Conservation (phyloP, 1,140 invertebrate species). For the Drosophila mojavensis region DNA sequence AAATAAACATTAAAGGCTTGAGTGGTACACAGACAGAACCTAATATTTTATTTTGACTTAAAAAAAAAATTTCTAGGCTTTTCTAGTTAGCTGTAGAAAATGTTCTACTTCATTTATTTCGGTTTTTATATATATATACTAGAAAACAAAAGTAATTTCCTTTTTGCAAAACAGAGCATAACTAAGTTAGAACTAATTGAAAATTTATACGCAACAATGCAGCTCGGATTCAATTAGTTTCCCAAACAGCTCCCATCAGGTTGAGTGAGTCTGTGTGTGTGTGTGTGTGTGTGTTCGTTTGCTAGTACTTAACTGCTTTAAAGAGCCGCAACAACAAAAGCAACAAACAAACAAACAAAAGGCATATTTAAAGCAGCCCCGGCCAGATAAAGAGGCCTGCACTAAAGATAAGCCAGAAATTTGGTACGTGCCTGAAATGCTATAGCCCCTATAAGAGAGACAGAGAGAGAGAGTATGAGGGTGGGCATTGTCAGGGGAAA, state of each 20-base stretch:
- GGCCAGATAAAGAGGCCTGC: conserved; percentile 7
- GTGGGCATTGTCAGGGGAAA: neutral
- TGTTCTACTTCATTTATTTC: too few species aligned
- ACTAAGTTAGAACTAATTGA: conserved; percentile 2
- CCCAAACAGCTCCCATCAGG: neutral
- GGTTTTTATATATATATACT: too few species aligned
- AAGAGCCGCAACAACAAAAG: conserved; percentile 32
- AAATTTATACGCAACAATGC: conserved; percentile 4
- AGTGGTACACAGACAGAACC: too few species aligned
- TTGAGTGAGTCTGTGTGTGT: neutral
- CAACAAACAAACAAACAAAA: conserved; percentile 15
- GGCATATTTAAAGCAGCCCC: conserved; percentile 46
- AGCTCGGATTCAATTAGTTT: conserved; percentile 6
- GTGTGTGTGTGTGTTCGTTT: neutral
- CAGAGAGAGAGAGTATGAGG: neutral
- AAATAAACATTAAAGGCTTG: too few species aligned
- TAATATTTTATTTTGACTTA: too few species aligned
- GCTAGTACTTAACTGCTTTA: conserved; percentile 6
- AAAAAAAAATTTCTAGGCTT: too few species aligned
- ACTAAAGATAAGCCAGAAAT: conserved; percentile 27
- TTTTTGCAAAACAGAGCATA: neutral
- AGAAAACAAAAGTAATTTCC: too few species aligned
- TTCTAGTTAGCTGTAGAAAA: too few species aligned
- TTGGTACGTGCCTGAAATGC: conserved; percentile 62
- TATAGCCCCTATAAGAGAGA: conserved; percentile 32